Evolutionary conservation across 1,140 invertebrate genomes (phyloP), one percentile per base, ranked within the genome.

Genomic region (Scaptomyza graminum): DNA sequence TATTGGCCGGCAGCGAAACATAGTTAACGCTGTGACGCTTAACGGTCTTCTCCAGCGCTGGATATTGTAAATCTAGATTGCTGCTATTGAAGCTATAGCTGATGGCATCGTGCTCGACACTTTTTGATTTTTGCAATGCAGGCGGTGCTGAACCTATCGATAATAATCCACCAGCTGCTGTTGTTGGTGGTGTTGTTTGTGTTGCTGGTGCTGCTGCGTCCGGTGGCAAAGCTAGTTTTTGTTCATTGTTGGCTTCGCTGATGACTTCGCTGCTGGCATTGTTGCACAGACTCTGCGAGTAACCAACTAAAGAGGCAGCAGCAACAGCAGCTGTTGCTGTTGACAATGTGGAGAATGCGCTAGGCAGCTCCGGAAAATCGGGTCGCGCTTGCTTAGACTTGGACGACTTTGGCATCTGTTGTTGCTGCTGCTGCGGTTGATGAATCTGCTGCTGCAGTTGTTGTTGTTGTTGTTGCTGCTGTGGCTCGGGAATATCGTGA

Each of bases 61-160:
- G 91, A 74, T 92, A 92, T 39, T 92, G 91, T 37, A 91, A 79
- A 54, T 91, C 90, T 46, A 91, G 59, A 43, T 91, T 91, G 66
- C 74, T 91, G 62, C 80, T 90, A 37, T 85, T 91, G 50, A 77
- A 88, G 18, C 68, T 88, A 34, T 90, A 91, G 55, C 68, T 76
- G 37, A 41, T 74, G 46, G 80, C 81, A 28, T 91, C 90, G 46
- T 84, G 79, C 34, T 92, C 91, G 34, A 91, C 87, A 62, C 91
- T 92, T 47, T 91, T 91, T 0, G 91, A 92, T 66, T 92, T 92
- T 74, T 90, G 85, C 62, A 92, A 34, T 0, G 84, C 68, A 18
- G 85, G 78, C 34, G 69, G 76, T 18, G 69, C 46, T 6, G 37
- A 54, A 46, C 66, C 31, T 7, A 34, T 2, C 41, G 41, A 18